Evolutionary conservation across 2,113 vertebrate genomes (phyloP), one percentile per base, ranked within the genome.

Genomic region (Heliornis fulica): DNA sequence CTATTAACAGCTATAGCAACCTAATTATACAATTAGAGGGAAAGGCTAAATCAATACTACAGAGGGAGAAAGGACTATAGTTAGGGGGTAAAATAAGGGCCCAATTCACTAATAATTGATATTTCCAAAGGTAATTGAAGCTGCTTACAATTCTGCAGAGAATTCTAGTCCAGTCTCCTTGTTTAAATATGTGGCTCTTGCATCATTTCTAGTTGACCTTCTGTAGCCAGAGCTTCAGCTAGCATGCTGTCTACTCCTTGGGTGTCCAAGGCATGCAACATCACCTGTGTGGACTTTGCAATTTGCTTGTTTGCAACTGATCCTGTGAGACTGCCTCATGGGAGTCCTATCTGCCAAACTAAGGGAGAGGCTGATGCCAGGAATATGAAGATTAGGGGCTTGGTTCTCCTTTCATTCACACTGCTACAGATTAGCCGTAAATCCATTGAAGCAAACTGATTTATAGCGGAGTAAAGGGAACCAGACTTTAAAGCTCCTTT

Each of bases 11-110:
- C 96, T 97, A 97, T 78, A 98, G 96, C 94, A 97, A 97, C 94
- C 97, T 97, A 98, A 97, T 98, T 98, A 99, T 98, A 96, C 79
- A 98, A 95, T 97, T 94, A 98, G 92, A 98, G 96, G 96, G 91
- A 98, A 97, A 98, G 92, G 94, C 90, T 97, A 96, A 98, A 98
- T 98, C 97, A 96, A 97, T 98, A 97, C 94, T 94, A 89, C 31
- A 80, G 66, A 95, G 43, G 54, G 83, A 95, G 65, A 95, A 81
- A 92, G 68, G 22, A 90, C 93, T 90, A 63, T 20, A 18, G 34
- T 85, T 95, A 93, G 75, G 61, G 81, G 83, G 94, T 92, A 96
- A 65, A 94, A 78, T 89, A 94, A 97, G 96, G 97, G 97, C 97
- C 98, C 98, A 97, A 97, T 98, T 98, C 98, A 98, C 98, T 98